Evolutionary conservation across 2,113 vertebrate genomes (phyloP), one percentile per base, ranked within the genome.

Genomic region (Trinectes maculatus): DNA sequence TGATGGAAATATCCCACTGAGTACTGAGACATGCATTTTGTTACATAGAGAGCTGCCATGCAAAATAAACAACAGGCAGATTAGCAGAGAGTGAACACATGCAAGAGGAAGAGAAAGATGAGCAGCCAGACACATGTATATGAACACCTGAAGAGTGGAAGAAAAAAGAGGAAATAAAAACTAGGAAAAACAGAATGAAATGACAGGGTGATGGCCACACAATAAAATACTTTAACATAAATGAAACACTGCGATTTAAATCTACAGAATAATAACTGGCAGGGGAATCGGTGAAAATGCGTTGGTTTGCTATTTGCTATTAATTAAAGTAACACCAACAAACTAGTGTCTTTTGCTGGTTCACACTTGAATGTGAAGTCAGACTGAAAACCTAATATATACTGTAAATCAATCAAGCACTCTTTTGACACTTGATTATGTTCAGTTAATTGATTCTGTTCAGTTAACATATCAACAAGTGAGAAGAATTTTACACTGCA

Each of bases 101-200:
- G 92, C 85, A 93, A 71, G 51, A 94, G 60, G 84, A 94, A 89
- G 72, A 93, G 82, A 79, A 90, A 87, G 59, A 92, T 61, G 40
- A 89, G 85, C 87, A 94, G 85, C 86, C 90, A 95, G 63, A 89
- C 72, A 92, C 85, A 72, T 44, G 87, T 77, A 88, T 89, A 79
- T 12, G 77, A 92, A 92, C 83, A 93, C 85, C 93, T 94, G 88
- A 33, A 89, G 82, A 63, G 65, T 22, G 70, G 26, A 84, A 79
- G 54, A 51, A 76, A 66, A 72, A 52, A 19, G 59, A 87, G 80
- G 47, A 88, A 83, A 82, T 71, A 86, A 46, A 56, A 53, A 47
- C 75, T 29, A 54, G 53, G 62, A 31, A 33, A 64, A 80, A 67
- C 8, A 76, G 29, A 37, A 79, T 84, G 79, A 84, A 85, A 87